A percentile compares a stretch with the other conserved stretches of the same genome.
These are phyloP conservation scores for Pantala flavescens DNA, from an alignment of 1,140 invertebrate genomes.

Conservation along the genomic window DNA sequence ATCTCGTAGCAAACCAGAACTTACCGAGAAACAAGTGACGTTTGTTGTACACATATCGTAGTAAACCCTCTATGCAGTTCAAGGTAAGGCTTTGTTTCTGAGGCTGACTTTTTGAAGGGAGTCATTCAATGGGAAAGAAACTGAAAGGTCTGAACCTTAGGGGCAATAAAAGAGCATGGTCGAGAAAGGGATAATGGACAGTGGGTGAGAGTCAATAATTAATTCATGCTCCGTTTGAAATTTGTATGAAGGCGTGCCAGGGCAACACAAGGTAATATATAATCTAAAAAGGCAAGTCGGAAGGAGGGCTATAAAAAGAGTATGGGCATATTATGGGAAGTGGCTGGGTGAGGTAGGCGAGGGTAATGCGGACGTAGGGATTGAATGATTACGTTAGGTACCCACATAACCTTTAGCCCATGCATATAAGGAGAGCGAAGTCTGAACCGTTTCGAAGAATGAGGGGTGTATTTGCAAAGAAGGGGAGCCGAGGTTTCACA, in stretches of 20 bases:
- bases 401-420: constrained; percentile 3
- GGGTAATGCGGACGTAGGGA: not conserved
- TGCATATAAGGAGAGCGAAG: not conserved
- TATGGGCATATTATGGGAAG: not conserved
- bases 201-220: not conserved
- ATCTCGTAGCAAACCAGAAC: no score
- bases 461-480: not conserved
- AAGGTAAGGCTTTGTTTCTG: no score
- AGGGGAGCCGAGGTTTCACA: not conserved
- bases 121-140: not conserved
- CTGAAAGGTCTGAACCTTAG: not conserved
- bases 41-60: no score
- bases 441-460: not conserved
- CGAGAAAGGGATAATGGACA: not conserved
- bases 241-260: not conserved
- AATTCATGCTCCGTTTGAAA: constrained; percentile 9
- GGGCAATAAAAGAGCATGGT: not conserved
- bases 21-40: no score
- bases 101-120: no score
- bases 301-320: not conserved
- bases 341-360: not conserved
- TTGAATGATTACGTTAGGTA: constrained; percentile 2
- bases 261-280: not conserved
- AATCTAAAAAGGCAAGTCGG: not conserved
- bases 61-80: no score